These are phyloP conservation scores for Ichneumon xanthorius DNA, from an alignment of 2,888 invertebrate species.

Conservation along the genomic window DNA sequence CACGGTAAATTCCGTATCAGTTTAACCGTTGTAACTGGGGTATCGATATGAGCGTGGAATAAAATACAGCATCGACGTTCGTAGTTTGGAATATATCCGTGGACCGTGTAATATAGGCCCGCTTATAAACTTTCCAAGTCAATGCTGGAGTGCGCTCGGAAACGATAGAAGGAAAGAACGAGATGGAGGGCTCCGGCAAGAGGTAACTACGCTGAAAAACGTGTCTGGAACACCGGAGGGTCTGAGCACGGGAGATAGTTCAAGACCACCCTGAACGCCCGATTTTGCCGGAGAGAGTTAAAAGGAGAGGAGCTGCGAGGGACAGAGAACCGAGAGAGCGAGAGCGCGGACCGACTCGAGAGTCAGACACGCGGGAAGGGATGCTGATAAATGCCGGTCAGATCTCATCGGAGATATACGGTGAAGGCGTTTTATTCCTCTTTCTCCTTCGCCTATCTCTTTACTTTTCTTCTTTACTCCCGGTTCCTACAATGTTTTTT, in stretches of 20 bases:
- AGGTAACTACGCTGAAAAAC: slow-evolving; percentile 62
- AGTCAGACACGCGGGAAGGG: slow-evolving; percentile 49
- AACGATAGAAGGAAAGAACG: slow-evolving; percentile 36
- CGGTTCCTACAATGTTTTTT: not conserved
- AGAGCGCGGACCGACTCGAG: slow-evolving; percentile 51
- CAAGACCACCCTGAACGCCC: slow-evolving; percentile 45
- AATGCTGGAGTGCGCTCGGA: slow-evolving; percentile 43
- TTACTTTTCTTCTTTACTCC: slow-evolving; percentile 20
- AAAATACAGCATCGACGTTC: not conserved
- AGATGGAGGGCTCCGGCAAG: slow-evolving; percentile 30
- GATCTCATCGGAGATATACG: slow-evolving; percentile 68
- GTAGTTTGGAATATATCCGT: slow-evolving; percentile 27
- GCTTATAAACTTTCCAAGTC: slow-evolving; percentile 60
- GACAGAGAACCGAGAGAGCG: slow-evolving; percentile 8
- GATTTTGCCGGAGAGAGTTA: slow-evolving; percentile 53
- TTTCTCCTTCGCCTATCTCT: slow-evolving; percentile 39
- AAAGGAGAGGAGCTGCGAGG: slow-evolving; percentile 28
- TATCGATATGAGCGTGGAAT: slow-evolving; percentile 10
- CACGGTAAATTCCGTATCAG: not conserved
- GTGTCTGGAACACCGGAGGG: slow-evolving; percentile 53
- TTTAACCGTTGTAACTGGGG: not conserved
- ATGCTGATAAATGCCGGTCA: slow-evolving; percentile 71
- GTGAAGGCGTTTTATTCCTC: slow-evolving; percentile 55
- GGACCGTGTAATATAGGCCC: slow-evolving; percentile 29
- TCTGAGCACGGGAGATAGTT: slow-evolving; percentile 59